phyloP scores from a whole-genome alignment of 2,797 vertebrate genomes.

The Micrastur ruficollis region DNA sequence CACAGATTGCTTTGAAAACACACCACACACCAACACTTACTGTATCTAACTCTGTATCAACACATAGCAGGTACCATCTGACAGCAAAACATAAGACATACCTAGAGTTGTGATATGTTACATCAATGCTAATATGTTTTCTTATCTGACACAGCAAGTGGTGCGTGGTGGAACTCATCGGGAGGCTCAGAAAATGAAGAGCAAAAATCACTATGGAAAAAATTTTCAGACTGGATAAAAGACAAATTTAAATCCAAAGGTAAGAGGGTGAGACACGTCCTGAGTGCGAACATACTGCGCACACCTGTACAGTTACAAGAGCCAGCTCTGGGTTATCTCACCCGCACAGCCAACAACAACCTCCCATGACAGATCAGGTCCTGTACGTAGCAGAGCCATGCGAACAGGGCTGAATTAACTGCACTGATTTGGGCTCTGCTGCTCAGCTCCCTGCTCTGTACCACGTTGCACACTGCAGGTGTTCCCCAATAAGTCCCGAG shows the following conservation, averaged over 20 bases:
- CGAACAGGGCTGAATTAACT: background rate
- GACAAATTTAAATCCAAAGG: background rate
- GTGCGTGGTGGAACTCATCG: background rate
- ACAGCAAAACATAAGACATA: background rate
- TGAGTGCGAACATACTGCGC: fast-evolving
- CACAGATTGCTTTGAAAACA: background rate
- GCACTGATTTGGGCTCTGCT: background rate
- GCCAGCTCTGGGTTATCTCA: background rate
- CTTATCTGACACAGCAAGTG: background rate
- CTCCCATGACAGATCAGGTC: fast-evolving
- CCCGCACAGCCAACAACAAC: background rate
- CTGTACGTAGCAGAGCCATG: fast-evolving
- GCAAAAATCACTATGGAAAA: background rate
- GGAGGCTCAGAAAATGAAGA: fast-evolving
- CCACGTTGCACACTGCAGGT: fast-evolving
- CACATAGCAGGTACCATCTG: background rate
- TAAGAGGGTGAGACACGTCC: background rate
- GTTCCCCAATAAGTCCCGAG: background rate
- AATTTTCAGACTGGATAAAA: background rate
- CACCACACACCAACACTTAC: background rate
- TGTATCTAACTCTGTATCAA: background rate
- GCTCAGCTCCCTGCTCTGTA: background rate
- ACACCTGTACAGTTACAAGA: fast-evolving
- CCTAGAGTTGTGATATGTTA: background rate
- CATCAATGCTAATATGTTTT: background rate